Evolutionary conservation across 2,113 vertebrate genomes (phyloP), one percentile per base, ranked within the genome.

Genomic region (Ia io): DNA sequence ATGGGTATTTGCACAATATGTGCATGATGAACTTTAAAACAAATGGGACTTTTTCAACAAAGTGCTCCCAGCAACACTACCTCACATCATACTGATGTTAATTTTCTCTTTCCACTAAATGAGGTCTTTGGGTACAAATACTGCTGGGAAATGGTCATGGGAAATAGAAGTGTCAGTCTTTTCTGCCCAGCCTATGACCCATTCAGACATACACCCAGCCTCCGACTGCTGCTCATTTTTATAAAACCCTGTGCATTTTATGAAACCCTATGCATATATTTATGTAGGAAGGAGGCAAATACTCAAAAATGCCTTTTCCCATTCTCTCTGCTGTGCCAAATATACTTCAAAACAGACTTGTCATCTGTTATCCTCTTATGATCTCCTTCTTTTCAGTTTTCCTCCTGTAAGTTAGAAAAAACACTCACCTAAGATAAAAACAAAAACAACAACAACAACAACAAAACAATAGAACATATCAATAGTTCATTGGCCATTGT

Each of bases 101-200:
- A 91, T 85, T 95, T 95, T 67, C 69, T 90, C 42, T 94, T 79
- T 28, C 44, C 22, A 73, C 42, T 32, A 82, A 56, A 13, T 88
- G 59, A 94, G 71, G 28, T 82, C 16, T 84, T 32, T 74, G 44
- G 3, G 22, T 94, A n/a, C 44, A 73, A 1, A 69, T 9, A 91
- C 32, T 86, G 1, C 16, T 88, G 37, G 1, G 4, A 51, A 94
- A 92, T 23, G 7, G 28, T 83, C 59, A 35, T 42, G 12, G 23
- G 35, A 71, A 63, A 78, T 53, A 69, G 20, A 83, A 69, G 3
- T 56, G 37, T 53, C 61, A 40, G 37, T 51, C 2, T 67, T 65
- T 93, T 79, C 22, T 88, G 6, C 4, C 25, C 42, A 53, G 17
- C 1, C 32, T 47, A 4, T 12, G 30, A 51, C 30, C 74, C 47